Evolutionary conservation across 37 sponge, comb jelly and placozoan species (phyloP), one percentile per base, ranked within the genome.

Genomic region (Geodia barretti): DNA sequence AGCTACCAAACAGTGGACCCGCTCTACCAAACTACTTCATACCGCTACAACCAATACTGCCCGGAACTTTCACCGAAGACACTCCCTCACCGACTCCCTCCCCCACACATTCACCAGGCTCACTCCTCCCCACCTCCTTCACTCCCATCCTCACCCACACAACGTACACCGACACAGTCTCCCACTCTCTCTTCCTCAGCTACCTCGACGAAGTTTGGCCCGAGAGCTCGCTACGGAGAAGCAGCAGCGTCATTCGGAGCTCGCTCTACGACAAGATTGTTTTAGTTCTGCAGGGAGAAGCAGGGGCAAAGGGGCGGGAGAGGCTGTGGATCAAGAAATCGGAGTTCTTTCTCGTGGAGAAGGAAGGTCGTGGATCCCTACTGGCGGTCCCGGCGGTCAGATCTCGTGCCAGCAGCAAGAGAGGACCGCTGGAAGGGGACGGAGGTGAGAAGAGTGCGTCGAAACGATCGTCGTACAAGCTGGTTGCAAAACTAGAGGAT

Each of bases 171-270:
- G n/a, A n/a, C n/a, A n/a, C n/a, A n/a, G n/a, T 54, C 20, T n/a
- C 54, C 59, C 33, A 47, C 30, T 36, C 72, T 19, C 54, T 23
- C 23, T 80, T 65, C 59, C 47, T 30, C 11, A 70, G 70, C 54
- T 86, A 60, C 60, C 74, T 86, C 3, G 87, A 79, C 24, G 87
- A 79, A 24, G 74, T 80, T 4, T 86, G 87, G 87, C 87, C 87
- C 5, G 79, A 62, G 62, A 66, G 41, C 39, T 69, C 68, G 9
- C 47, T 31, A 19, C 32, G 80, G 0, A 36, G 80, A 43, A 80
- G 87, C 25, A 73, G 75, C 64, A 62, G 40, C 7, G 87, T 86
- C 1, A 79, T 86, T 9, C 41, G 87, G 23, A 67, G 60, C 4
- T 60, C 74, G n/a, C 74, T 86, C 0, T 86, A 86, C 72, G 66